Base-by-base conservation (phyloP, 2,888 invertebrate species). In the Pachliopta kotzebuea region DNA sequence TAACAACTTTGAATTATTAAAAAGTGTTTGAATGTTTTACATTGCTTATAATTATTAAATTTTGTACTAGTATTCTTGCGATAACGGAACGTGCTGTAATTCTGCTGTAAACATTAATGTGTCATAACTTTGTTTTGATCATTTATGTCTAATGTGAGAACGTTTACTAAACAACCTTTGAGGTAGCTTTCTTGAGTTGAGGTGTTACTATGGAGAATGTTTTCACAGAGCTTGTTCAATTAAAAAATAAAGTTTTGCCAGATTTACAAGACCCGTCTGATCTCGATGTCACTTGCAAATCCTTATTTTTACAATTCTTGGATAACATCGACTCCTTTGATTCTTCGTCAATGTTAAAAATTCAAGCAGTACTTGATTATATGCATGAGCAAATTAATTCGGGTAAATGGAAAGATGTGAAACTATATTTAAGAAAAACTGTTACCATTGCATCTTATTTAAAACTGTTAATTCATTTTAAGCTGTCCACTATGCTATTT, bases 401-500 rank as follows among this genome's bases (percentile, higher is more conserved):
- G 23, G 98, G 98, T 0, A 95, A 96, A 79, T 99, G 98, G 96
- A 96, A 96, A 85, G 93, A 96, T 75, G 97, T 99, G 3, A 81
- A 81, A 69, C 67, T 76, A 50, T 87, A 76, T 62, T 70, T 88
- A 42, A 79, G 89, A 70, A 89, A 90, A 79, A 84, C 90, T 0
- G 84, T 91, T 62, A 90, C 90, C 7, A 80, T 91, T 67, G 84
- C 87, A 4, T 81, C 89, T 14, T 91, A 86, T 75, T 69, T 88
- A 56, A 84, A 84, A 68, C 72, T 91, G 17, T 71, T 87, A 66
- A 74, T 76, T 56, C 76, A 79, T 68, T 71, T 86, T 6, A 83
- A 81, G 63, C 74, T 68, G 66, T 71, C 71, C 26, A 73, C 73
- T 56, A 77, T 77, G 67, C 68, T 81, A 6, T 72, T 74, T 29